phyloP scores from a whole-genome alignment of 1,140 invertebrate species.

The Neodiprion fabricii region DNA sequence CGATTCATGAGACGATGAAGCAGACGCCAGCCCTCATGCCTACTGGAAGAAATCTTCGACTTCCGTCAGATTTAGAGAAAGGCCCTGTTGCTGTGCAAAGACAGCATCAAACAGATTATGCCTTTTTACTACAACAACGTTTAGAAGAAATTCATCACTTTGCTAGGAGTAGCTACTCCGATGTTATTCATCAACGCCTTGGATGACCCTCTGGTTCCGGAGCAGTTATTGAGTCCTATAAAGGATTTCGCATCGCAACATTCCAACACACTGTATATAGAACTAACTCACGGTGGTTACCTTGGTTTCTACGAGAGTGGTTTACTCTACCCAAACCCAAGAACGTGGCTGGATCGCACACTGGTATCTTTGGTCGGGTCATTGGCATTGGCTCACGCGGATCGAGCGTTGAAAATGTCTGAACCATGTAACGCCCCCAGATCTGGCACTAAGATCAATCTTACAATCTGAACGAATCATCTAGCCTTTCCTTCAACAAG shows the following conservation, averaged over 20 bases:
- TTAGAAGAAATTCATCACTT: no score
- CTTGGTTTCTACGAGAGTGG: constrained; percentile 92
- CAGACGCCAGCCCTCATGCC: no score
- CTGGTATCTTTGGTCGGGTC: constrained; percentile 77
- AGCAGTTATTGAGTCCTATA: constrained; percentile 73
- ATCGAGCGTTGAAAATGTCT: constrained; percentile 51
- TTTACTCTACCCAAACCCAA: constrained; percentile 80
- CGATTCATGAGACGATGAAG: no score
- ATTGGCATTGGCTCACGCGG: constrained; percentile 67
- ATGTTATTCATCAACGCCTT: constrained; percentile 89
- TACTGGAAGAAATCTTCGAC: no score
- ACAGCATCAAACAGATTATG: no score
- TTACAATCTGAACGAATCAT: no score
- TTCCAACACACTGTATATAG: constrained; percentile 75
- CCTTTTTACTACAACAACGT: no score
- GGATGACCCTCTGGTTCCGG: constrained; percentile 89
- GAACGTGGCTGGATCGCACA: constrained; percentile 89
- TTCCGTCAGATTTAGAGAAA: no score
- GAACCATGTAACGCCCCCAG: constrained; percentile 28
- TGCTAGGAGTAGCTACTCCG: constrained; percentile 67
- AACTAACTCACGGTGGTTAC: constrained; percentile 89
- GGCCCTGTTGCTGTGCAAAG: no score
- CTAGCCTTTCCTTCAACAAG: no score
- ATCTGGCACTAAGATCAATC: no score
- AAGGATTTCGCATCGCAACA: constrained; percentile 73